Conservation (phyloP, 2,113 vertebrate species). For the Sisor rabdophorus region DNA sequence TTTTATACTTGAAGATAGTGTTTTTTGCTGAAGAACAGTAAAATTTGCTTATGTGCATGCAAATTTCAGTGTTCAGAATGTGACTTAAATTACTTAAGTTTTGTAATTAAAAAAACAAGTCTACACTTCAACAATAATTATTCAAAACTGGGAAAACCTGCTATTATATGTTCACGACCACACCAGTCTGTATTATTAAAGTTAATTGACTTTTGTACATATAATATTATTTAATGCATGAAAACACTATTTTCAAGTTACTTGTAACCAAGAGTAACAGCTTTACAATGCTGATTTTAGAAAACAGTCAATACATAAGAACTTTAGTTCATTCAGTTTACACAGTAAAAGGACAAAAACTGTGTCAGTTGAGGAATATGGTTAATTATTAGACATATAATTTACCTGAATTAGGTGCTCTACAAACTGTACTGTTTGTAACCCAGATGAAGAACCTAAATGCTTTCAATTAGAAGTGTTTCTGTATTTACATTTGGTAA, state of each 20-base stretch:
- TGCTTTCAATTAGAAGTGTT: neutral
- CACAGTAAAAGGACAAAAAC: neutral
- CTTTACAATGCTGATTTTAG: neutral
- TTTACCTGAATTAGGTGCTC: no score
- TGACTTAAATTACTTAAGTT: neutral
- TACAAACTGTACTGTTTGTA: neutral
- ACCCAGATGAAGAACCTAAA: neutral
- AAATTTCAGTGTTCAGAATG: neutral
- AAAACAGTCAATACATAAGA: neutral
- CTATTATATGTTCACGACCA: neutral
- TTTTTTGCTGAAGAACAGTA: conserved; percentile 16
- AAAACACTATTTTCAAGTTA: neutral
- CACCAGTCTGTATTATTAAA: conserved; percentile 39
- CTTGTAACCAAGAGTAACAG: neutral
- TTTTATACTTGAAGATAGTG: neutral
- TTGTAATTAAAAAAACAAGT: neutral
- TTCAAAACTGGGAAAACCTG: conserved; percentile 1
- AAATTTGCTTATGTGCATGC: neutral
- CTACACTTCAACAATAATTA: conserved; percentile 17
- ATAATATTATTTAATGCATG: conserved; percentile 40
- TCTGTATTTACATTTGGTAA: neutral
- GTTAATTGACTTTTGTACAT: conserved; percentile 43
- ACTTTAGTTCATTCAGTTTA: neutral
- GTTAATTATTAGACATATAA: neutral
- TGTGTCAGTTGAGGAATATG: neutral